Percentiles rank a stretch among this genome's conserved stretches.
Conservation (phyloP, 1,140 invertebrate genomes). For the Macrotrachela quadricornifera region DNA sequence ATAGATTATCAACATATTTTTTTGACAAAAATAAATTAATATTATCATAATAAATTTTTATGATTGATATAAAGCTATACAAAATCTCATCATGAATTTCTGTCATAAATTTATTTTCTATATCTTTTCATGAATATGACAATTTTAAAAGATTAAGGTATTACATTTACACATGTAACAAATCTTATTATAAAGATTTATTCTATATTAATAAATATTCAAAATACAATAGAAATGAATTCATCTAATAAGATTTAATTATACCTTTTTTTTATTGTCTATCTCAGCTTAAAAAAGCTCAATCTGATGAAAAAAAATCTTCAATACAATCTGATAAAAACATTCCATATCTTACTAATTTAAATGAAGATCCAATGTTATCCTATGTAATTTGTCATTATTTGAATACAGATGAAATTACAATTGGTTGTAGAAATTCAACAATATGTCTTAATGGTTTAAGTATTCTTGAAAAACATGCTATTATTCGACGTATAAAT, state of each 20-base stretch:
- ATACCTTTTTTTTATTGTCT: not conserved
- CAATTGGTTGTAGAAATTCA: constrained; percentile 20
- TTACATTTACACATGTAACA: too few relatives aligned
- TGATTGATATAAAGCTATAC: too few relatives aligned
- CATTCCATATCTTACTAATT: constrained; percentile 23
- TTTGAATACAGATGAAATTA: constrained; percentile 17
- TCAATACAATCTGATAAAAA: constrained; percentile 10
- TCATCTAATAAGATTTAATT: not conserved
- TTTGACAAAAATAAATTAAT: too few relatives aligned
- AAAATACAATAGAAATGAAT: too few relatives aligned
- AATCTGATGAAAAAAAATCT: constrained; percentile 24
- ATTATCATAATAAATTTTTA: too few relatives aligned
- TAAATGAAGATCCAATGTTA: constrained; percentile 31
- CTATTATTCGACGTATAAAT: not conserved
- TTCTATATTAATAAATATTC: too few relatives aligned
- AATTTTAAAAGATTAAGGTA: too few relatives aligned
- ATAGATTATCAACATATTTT: too few relatives aligned
- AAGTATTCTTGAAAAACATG: not conserved
- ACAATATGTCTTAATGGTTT: constrained; percentile 22
- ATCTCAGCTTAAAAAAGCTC: constrained; percentile 9
- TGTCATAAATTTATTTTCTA: too few relatives aligned
- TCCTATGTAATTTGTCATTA: constrained; percentile 28
- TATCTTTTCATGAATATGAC: too few relatives aligned
- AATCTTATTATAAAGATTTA: too few relatives aligned
- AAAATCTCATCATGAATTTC: too few relatives aligned